Percentiles rank a stretch among this genome's conserved stretches.
Conservation (phyloP, 2,888 invertebrate species). For the Tinea pellionella region DNA sequence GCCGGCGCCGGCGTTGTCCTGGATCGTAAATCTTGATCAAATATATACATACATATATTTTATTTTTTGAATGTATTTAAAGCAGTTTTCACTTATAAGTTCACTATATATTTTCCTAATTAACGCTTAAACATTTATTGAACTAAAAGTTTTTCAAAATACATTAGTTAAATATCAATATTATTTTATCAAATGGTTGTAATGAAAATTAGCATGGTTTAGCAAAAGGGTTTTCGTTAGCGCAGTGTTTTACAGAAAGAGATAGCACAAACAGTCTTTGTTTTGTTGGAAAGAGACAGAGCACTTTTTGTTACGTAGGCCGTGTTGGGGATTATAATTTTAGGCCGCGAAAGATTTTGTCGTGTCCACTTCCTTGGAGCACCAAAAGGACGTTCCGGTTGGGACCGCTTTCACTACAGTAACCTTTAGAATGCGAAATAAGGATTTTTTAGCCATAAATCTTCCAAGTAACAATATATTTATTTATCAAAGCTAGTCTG, state of each 20-base stretch:
- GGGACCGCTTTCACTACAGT: no score
- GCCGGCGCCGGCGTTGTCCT: background rate
- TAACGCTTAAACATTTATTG: no score
- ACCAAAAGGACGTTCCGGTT: background rate
- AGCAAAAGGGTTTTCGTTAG: background rate
- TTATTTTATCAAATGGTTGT: background rate
- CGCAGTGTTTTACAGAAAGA: background rate
- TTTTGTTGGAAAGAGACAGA: no score
- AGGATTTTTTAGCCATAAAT: no score
- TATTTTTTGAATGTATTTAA: background rate
- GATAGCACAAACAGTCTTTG: background rate
- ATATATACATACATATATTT: background rate
- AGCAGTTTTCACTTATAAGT: background rate
- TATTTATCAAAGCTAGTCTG: no score
- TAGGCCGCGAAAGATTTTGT: background rate
- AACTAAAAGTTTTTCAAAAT: no score
- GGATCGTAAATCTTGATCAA: slow-evolving; percentile 1
- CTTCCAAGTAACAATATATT: no score
- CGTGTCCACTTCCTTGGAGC: background rate
- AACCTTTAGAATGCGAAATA: no score
- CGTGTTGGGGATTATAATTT: background rate
- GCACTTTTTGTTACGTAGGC: background rate
- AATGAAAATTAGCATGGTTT: background rate
- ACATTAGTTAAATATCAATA: no score
- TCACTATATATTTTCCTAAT: no score